These are phyloP conservation scores for Chrysogorgia sp. DNA, from an alignment of 92 coral and sea anemone genomes.

Conservation along the genomic window DNA sequence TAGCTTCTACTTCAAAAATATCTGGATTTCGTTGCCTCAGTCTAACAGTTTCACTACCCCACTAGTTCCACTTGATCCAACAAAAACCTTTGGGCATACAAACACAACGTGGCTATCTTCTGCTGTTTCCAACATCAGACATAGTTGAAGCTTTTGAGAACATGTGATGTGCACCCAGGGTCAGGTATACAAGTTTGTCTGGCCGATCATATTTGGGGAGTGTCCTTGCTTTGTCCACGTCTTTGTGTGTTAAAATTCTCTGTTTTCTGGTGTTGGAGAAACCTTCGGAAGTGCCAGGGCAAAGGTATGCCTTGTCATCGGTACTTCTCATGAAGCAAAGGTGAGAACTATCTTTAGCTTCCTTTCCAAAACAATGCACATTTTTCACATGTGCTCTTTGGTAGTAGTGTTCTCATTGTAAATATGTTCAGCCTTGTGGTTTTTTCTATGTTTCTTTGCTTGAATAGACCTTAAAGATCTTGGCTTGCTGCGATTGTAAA, in stretches of 20 bases:
- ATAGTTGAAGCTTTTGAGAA: slow-evolving; percentile 23
- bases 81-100: slow-evolving; percentile 47
- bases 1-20: slow-evolving; percentile 42
- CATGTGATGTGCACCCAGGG: slow-evolving; percentile 43
- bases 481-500: too few relatives aligned
- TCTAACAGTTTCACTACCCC: slow-evolving; percentile 54
- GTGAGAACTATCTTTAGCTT: too few relatives aligned
- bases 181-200: slow-evolving; percentile 50
- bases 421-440: too few relatives aligned
- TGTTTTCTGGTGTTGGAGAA: slow-evolving; percentile 35
- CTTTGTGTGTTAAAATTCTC: slow-evolving; percentile 31
- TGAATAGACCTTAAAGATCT: too few relatives aligned
- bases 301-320: too few relatives aligned
- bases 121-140: slow-evolving; percentile 22
- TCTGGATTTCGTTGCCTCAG: slow-evolving; percentile 51
- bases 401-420: too few relatives aligned
- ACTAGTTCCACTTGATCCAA: slow-evolving; percentile 47
- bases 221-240: slow-evolving; percentile 40
- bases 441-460: too few relatives aligned
- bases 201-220: slow-evolving; percentile 54
- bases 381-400: too few relatives aligned
- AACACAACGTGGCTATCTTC: slow-evolving; percentile 49
- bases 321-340: too few relatives aligned
- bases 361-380: too few relatives aligned
- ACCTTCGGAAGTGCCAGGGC: too few relatives aligned